A percentile compares a stretch with the other conserved stretches of the same genome.
Conservation (phyloP, 1,140 invertebrate species). For the Euura lappo region DNA sequence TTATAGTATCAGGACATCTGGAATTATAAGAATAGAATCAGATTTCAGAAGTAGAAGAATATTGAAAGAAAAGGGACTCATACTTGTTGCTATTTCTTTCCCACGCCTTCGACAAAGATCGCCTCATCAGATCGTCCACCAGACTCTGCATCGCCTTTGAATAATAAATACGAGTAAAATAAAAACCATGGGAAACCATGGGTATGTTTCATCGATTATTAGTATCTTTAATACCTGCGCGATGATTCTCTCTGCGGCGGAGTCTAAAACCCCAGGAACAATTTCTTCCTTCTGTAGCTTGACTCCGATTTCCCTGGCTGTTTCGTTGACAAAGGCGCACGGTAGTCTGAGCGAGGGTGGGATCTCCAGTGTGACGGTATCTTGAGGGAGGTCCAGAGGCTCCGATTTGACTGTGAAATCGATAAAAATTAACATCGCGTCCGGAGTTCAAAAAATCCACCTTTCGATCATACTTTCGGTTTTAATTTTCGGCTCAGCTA, state of each 20-base stretch:
- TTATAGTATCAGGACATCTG: constrained; percentile 35
- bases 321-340: constrained; percentile 44
- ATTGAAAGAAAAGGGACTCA: constrained; percentile 29
- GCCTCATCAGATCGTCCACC: constrained; percentile 45
- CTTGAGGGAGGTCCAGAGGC: neutral
- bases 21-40: constrained; percentile 28
- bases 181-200: constrained; percentile 10
- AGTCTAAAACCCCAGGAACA: constrained; percentile 42
- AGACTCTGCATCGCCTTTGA: constrained; percentile 47
- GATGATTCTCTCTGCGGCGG: constrained; percentile 41
- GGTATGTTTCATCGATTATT: constrained; percentile 12
- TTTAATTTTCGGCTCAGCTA: neutral
- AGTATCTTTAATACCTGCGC: constrained; percentile 35
- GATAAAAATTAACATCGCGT: too few relatives aligned
- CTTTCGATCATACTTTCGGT: neutral
- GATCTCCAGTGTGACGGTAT: constrained; percentile 34
- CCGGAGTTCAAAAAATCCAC: neutral
- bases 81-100: constrained; percentile 39
- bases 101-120: constrained; percentile 46
- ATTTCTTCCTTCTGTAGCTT: constrained; percentile 48
- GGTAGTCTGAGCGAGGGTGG: constrained; percentile 36
- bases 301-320: constrained; percentile 44
- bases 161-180: constrained; percentile 20
- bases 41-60: neutral
- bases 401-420: neutral